Conservation (phyloP, 2,797 vertebrate genomes). For the Pelodytes ibericus region DNA sequence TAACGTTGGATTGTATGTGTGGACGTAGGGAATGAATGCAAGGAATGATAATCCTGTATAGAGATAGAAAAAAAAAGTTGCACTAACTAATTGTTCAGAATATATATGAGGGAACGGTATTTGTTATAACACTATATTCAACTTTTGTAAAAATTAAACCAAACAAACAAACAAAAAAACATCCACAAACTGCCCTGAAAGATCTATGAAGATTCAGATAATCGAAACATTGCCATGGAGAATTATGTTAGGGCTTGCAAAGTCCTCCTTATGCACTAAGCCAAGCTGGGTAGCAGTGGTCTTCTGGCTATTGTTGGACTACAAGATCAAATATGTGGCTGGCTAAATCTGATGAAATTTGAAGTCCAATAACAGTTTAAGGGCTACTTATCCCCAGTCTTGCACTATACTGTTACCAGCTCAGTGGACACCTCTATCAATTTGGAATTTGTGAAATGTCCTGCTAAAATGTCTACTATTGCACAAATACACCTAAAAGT, state of each 20-base stretch:
- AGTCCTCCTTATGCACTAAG: background rate
- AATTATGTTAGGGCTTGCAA: too few species aligned
- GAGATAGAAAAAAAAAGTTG: conserved; percentile 79
- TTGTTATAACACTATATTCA: conserved; percentile 66
- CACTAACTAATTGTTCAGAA: conserved; percentile 83
- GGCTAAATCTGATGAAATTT: background rate
- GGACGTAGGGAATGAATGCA: conserved; percentile 77
- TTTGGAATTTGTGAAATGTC: background rate
- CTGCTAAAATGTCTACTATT: background rate
- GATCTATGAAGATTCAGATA: background rate
- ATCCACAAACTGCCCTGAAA: conserved; percentile 59
- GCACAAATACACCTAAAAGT: background rate
- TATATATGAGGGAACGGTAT: conserved; percentile 73
- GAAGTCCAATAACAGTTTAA: background rate
- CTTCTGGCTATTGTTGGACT: background rate
- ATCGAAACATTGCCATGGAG: background rate
- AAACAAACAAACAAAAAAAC: conserved; percentile 71
- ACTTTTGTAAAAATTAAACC: too few species aligned
- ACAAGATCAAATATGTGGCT: background rate
- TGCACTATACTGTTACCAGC: background rate
- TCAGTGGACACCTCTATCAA: background rate
- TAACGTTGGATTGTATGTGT: conserved; percentile 73
- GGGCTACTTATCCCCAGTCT: background rate
- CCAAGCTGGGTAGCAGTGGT: background rate
- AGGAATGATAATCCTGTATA: conserved; percentile 79